Evolutionary conservation across 2,113 vertebrate species (phyloP).

Genomic region (Hipposideros armiger): DNA sequence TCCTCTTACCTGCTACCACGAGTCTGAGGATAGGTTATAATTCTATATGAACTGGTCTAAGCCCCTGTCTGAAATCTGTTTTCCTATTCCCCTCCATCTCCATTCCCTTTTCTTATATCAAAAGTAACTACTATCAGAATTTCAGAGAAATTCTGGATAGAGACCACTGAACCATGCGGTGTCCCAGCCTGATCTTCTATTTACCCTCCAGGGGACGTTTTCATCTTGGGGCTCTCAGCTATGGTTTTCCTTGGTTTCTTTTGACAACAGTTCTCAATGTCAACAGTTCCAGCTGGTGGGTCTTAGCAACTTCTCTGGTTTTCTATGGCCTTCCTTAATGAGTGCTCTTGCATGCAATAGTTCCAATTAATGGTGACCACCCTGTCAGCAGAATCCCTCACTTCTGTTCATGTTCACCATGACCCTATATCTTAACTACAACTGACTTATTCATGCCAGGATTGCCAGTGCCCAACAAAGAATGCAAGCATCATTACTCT

Average conservation of each 20-base stretch:
- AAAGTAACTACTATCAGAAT: neutral
- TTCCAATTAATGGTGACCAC: neutral
- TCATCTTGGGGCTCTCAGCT: neutral
- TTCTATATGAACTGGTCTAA: neutral
- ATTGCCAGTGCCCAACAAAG: neutral
- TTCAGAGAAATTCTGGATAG: neutral
- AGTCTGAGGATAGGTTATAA: neutral
- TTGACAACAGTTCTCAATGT: neutral
- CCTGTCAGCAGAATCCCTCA: neutral
- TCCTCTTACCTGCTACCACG: neutral
- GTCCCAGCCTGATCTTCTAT: neutral
- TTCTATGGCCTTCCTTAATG: neutral
- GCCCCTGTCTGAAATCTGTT: neutral
- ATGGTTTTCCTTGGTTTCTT: neutral
- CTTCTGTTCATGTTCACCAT: neutral
- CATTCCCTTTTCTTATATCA: neutral
- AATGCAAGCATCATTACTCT: neutral
- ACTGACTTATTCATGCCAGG: neutral
- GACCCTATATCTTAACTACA: neutral
- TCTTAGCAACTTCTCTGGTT: neutral
- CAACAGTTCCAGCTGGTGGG: neutral
- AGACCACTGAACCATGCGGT: neutral
- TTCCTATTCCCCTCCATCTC: neutral
- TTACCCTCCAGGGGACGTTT: neutral
- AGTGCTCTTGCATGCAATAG: neutral